Conservation (phyloP, 2,113 vertebrate species). For the Camarhynchus parvulus region DNA sequence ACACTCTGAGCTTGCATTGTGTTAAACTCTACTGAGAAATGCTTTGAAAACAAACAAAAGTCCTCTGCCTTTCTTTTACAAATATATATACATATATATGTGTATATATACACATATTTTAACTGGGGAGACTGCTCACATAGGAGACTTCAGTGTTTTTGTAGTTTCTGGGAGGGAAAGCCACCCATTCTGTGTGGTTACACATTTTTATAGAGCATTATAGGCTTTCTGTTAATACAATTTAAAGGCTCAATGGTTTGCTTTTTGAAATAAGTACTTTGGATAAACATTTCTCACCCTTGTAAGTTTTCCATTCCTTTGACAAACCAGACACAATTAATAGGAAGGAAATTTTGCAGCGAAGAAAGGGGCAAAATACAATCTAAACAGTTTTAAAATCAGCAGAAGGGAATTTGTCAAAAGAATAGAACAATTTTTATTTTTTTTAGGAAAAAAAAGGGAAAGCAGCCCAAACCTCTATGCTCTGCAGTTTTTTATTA, state of each 20-base stretch:
- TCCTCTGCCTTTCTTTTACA: not conserved
- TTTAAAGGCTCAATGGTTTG: accelerated
- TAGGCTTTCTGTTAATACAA: not conserved
- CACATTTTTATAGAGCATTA: not conserved
- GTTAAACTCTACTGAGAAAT: not conserved
- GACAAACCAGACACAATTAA: not conserved
- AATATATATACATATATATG: not conserved
- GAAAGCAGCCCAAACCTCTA: not conserved
- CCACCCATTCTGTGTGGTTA: not conserved
- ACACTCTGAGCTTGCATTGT: not conserved
- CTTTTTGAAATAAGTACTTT: not conserved
- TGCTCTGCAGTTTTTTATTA: not conserved
- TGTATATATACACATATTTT: not conserved
- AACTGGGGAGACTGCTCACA: not conserved
- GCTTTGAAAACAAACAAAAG: not conserved
- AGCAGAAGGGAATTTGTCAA: not conserved
- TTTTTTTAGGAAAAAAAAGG: accelerated
- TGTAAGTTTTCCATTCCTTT: not conserved
- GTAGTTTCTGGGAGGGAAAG: not conserved
- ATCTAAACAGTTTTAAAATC: not conserved
- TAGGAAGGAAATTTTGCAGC: not conserved
- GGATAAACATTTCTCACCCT: not conserved
- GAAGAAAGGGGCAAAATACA: not conserved
- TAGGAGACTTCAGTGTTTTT: not conserved
- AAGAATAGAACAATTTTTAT: not conserved